These are phyloP conservation scores for Propsilocerus akamusi DNA, from an alignment of 1,140 invertebrate species.

Conservation along the genomic window DNA sequence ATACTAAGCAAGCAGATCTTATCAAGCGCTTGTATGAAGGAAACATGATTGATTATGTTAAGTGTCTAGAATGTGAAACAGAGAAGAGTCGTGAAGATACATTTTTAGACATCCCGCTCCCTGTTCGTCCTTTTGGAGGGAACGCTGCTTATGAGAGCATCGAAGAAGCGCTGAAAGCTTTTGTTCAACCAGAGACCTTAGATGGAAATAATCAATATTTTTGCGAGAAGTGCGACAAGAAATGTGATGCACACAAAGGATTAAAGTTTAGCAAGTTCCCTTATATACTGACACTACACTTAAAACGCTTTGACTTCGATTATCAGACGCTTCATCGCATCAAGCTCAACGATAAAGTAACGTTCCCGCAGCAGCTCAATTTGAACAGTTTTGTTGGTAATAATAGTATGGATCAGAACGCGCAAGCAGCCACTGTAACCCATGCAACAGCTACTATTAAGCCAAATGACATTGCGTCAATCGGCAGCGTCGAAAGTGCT, in stretches of 20 bases:
- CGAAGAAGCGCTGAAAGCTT: slow-evolving; percentile 68
- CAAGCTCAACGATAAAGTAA: slow-evolving; percentile 80
- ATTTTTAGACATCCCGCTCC: slow-evolving; percentile 77
- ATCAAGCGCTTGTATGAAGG: slow-evolving; percentile 55
- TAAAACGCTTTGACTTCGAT: slow-evolving; percentile 87
- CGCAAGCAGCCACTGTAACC: background rate
- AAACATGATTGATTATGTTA: slow-evolving; percentile 83
- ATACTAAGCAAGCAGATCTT: slow-evolving; percentile 64
- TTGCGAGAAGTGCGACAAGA: slow-evolving; percentile 76
- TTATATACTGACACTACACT: slow-evolving; percentile 70
- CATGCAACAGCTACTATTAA: background rate
- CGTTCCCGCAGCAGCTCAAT: slow-evolving; percentile 66
- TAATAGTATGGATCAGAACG: background rate
- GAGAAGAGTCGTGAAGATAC: slow-evolving; percentile 72
- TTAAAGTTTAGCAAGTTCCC: slow-evolving; percentile 78
- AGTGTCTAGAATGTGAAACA: slow-evolving; percentile 71
- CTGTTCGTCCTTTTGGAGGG: slow-evolving; percentile 69
- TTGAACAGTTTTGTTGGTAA: slow-evolving; percentile 48
- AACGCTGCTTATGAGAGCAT: slow-evolving; percentile 61
- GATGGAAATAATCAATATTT: slow-evolving; percentile 78
- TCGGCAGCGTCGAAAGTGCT: slow-evolving; percentile 14
- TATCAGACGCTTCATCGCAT: slow-evolving; percentile 70
- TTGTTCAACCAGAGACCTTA: slow-evolving; percentile 71
- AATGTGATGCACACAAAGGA: slow-evolving; percentile 84
- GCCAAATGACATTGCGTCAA: slow-evolving; percentile 2